These are phyloP conservation scores for Coreoperca whiteheadi DNA, from an alignment of 2,113 vertebrate genomes.

Conservation along the genomic window DNA sequence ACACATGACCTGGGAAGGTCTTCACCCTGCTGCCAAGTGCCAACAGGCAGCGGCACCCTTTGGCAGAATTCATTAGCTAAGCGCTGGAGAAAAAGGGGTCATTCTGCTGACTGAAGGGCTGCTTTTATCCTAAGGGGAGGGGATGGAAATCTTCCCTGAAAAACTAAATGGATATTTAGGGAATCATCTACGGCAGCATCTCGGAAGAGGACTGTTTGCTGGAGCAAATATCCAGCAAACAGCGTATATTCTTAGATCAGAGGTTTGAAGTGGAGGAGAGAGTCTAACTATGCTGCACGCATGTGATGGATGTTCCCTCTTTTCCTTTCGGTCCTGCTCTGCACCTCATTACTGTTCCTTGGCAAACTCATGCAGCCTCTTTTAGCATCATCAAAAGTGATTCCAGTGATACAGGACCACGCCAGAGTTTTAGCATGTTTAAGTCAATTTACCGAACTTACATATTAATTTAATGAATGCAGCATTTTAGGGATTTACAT, in stretches of 20 bases:
- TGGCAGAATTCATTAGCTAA: slow-evolving; percentile 5
- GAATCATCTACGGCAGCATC: not conserved
- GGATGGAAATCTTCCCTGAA: slow-evolving; percentile 1
- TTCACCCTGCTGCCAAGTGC: not conserved
- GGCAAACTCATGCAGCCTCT: not conserved
- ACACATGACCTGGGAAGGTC: slow-evolving; percentile 5
- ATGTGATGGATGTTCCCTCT: not conserved
- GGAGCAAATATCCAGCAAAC: not conserved
- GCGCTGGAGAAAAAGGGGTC: slow-evolving; percentile 33
- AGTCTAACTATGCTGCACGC: not conserved
- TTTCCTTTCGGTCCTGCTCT: not conserved
- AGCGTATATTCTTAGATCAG: not conserved
- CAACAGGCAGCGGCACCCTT: slow-evolving; percentile 25
- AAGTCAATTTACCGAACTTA: not conserved
- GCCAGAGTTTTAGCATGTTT: not conserved
- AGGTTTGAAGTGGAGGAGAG: not conserved
- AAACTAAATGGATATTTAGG: not conserved
- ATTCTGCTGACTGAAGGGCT: slow-evolving; percentile 26
- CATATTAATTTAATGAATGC: too few relatives aligned
- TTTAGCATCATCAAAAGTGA: not conserved
- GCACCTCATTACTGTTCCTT: not conserved
- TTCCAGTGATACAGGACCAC: not conserved
- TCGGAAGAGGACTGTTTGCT: not conserved
- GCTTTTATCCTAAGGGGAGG: not conserved
- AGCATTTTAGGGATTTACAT: not conserved